phyloP scores from a whole-genome alignment of 2,797 vertebrate species.

The Acrossocheilus fasciatus region DNA sequence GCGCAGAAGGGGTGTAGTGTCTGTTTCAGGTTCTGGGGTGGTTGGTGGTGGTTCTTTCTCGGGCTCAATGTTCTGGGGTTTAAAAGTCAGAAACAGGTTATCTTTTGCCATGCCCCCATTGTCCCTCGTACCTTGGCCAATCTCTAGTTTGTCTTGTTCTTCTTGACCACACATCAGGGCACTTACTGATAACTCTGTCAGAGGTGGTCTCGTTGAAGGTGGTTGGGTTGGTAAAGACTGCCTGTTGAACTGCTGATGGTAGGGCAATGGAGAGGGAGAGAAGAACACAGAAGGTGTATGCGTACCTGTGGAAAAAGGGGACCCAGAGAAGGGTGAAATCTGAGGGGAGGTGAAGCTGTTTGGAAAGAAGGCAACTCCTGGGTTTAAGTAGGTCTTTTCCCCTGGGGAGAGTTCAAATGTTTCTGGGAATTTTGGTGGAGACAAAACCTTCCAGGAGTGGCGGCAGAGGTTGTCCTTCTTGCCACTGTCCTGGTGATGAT shows the following conservation, averaged over 20 bases:
- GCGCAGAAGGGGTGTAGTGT: constrained; percentile 76
- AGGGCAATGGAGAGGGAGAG: constrained; percentile 78
- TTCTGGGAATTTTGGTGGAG: constrained; percentile 88
- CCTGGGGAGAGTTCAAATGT: constrained; percentile 75
- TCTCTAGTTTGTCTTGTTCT: constrained; percentile 33
- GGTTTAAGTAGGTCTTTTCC: constrained; percentile 76
- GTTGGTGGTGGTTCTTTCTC: constrained; percentile 42
- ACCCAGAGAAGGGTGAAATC: constrained; percentile 79
- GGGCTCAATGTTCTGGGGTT: constrained; percentile 57
- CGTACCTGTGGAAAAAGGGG: constrained; percentile 79
- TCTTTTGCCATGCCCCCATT: constrained; percentile 32
- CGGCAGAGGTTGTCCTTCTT: constrained; percentile 81
- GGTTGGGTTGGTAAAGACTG: constrained; percentile 78
- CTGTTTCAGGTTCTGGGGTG: constrained; percentile 76
- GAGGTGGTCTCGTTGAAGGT: constrained; percentile 67
- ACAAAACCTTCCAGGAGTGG: constrained; percentile 91
- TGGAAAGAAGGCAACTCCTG: constrained; percentile 68
- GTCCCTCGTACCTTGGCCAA: constrained; percentile 14
- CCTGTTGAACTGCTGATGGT: constrained; percentile 78
- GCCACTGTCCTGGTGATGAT: constrained; percentile 80
- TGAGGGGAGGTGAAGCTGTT: constrained; percentile 77
- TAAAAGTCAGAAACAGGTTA: constrained; percentile 58
- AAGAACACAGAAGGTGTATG: constrained; percentile 80
- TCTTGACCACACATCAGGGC: constrained; percentile 59
- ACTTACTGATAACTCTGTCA: constrained; percentile 62